Base-by-base conservation (phyloP, 2,888 invertebrate species). In the Nomada lathburiana region DNA sequence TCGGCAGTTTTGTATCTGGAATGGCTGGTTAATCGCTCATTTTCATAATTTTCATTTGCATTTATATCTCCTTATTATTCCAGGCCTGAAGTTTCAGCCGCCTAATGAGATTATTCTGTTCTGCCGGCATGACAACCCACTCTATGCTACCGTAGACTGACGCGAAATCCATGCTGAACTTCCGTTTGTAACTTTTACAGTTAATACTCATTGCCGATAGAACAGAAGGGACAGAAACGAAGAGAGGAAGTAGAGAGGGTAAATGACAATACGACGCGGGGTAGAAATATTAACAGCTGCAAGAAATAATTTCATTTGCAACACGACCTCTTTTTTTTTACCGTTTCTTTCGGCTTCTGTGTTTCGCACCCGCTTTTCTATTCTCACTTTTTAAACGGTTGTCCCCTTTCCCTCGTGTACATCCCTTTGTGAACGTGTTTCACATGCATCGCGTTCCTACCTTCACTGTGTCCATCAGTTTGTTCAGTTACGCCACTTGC, bases 1-100 rank as follows among this genome's bases (percentile, higher is more conserved):
- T 79, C 76, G 76, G 44, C 77, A 82, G 82, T 82, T 86, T 87
- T 79, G 74, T 79, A 75, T 57, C 65, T 71, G 68, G 52, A 78
- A 82, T 81, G 79, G 78, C 76, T 78, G 69, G 57, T 77, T 86
- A 80, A 86, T 85, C 79, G 77, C 81, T 88, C 82, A 88, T 88
- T 86, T 88, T 88, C 88, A 88, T 88, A 86, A 88, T 88, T 86
- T 86, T 82, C 88, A 88, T 88, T 88, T 88, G 88, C 88, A 88
- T 88, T 86, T 88, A 88, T 88, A 88, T 85, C 82, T 80, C 86
- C 86, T 86, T 88, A 88, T 88, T 88, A 88, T 86, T 82, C 86
- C 65, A 53, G 70, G 50, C 70, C 62, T 74, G 80, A 86, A 83
- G 84, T 85, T 86, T 80, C 80, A 53, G 65, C 79, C 70, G 74